A percentile compares a stretch with the other conserved stretches of the same genome.
These are phyloP conservation scores for Numida meleagris DNA, from an alignment of 2,113 vertebrate species.

Conservation along the genomic window DNA sequence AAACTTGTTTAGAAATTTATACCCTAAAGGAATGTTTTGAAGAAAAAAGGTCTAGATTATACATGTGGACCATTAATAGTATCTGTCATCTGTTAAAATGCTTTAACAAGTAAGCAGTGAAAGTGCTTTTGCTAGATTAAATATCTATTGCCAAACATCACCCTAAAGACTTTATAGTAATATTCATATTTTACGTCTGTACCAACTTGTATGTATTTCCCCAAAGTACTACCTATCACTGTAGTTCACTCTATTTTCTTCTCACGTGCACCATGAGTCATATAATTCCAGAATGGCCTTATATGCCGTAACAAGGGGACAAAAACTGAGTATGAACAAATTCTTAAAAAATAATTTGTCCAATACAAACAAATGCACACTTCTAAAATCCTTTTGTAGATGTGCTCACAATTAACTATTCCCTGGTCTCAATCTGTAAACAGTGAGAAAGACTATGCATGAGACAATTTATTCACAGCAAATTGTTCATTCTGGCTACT, in stretches of 20 bases:
- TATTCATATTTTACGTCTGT: neutral
- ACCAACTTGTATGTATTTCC: neutral
- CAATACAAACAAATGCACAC: neutral
- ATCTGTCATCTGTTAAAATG: conserved; percentile 47
- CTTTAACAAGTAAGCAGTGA: conserved; percentile 55
- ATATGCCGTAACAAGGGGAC: neutral
- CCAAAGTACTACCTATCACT: neutral
- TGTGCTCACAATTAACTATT: neutral
- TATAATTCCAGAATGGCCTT: neutral
- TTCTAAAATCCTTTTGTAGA: neutral
- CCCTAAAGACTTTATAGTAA: neutral
- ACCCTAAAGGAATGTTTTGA: conserved; percentile 14
- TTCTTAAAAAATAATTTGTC: neutral
- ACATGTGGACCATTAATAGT: conserved; percentile 43
- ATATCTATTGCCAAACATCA: neutral
- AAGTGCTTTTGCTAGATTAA: conserved; percentile 34
- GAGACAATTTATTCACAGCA: neutral
- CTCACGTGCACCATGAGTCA: conserved; percentile 34
- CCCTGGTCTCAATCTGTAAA: neutral
- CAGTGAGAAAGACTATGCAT: neutral
- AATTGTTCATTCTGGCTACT: neutral
- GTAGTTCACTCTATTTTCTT: conserved; percentile 1
- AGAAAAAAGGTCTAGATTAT: neutral
- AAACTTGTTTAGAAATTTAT: conserved; percentile 26
- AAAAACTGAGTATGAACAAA: conserved; percentile 11